A percentile compares a stretch with the other conserved stretches of the same genome.
Conservation (phyloP, 2,888 invertebrate species). For the Tupiocoris notatus region DNA sequence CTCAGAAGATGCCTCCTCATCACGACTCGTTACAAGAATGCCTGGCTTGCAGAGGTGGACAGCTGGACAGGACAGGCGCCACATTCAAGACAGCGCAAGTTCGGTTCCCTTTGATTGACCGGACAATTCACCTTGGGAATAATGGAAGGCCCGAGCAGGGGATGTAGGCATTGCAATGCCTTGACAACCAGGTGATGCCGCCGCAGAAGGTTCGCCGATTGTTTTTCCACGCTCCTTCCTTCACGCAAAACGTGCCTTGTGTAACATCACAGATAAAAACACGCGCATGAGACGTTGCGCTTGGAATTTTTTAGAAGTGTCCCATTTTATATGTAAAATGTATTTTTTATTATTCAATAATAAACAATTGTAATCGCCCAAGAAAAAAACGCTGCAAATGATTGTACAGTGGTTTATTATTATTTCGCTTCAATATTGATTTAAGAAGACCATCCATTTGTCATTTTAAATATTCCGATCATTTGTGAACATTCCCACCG, state of each 20-base stretch:
- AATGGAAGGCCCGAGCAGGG: neutral
- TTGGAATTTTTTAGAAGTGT: too few species aligned
- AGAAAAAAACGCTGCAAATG: too few species aligned
- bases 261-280: neutral
- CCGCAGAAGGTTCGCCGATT: neutral
- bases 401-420: too few species aligned
- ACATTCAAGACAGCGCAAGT: neutral
- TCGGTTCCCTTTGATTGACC: constrained; percentile 14
- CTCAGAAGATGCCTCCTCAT: too few species aligned
- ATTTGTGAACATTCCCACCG: too few species aligned
- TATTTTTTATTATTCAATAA: too few species aligned
- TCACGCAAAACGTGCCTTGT: neutral
- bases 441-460: too few species aligned
- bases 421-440: too few species aligned
- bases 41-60: neutral
- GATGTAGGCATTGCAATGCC: neutral
- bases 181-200: neutral
- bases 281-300: too few species aligned
- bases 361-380: too few species aligned
- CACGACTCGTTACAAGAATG: neutral
- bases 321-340: too few species aligned
- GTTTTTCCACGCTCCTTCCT: neutral
- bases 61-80: neutral
- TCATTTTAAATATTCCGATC: too few species aligned
- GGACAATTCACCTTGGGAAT: constrained; percentile 2